phyloP scores from a whole-genome alignment of 2,888 invertebrate genomes.

The Bimastos eiseni region DNA sequence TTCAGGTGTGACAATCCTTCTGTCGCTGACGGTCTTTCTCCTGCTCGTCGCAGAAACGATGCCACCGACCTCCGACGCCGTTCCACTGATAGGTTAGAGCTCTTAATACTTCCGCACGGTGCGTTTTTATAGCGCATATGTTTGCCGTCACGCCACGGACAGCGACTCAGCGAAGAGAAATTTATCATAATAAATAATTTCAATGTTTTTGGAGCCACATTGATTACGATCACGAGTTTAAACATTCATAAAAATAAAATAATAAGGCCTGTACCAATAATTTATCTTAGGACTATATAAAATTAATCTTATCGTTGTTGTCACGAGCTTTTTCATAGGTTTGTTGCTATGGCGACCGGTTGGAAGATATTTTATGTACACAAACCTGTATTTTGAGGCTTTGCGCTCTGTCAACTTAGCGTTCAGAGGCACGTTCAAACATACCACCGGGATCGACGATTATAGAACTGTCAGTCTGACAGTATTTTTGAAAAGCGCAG shows the following conservation, averaged over 20 bases:
- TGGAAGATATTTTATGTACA: too few species aligned
- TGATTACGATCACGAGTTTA: too few species aligned
- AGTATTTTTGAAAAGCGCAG: too few species aligned
- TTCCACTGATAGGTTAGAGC: constrained; percentile 88
- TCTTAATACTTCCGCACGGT: not conserved
- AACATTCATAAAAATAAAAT: not conserved
- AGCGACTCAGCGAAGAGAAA: not conserved
- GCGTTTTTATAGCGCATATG: not conserved
- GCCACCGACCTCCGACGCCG: constrained; percentile 97
- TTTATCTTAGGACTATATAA: too few species aligned
- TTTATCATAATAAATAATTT: not conserved
- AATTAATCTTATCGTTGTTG: not conserved
- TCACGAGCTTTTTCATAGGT: too few species aligned
- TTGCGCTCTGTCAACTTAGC: too few species aligned
- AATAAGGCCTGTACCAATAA: too few species aligned
- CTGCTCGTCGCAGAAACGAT: constrained; percentile 98
- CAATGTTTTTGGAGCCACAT: not conserved
- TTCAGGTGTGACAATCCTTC: constrained; percentile 92
- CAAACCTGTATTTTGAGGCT: too few species aligned
- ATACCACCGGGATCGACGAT: too few species aligned
- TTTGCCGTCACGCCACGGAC: not conserved
- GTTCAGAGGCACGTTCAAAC: too few species aligned
- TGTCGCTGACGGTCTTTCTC: constrained; percentile 95
- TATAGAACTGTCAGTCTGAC: too few species aligned
- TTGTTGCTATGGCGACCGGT: too few species aligned